Base-by-base conservation (phyloP, 2,113 vertebrate genomes). In the Cisticola juncidis region DNA sequence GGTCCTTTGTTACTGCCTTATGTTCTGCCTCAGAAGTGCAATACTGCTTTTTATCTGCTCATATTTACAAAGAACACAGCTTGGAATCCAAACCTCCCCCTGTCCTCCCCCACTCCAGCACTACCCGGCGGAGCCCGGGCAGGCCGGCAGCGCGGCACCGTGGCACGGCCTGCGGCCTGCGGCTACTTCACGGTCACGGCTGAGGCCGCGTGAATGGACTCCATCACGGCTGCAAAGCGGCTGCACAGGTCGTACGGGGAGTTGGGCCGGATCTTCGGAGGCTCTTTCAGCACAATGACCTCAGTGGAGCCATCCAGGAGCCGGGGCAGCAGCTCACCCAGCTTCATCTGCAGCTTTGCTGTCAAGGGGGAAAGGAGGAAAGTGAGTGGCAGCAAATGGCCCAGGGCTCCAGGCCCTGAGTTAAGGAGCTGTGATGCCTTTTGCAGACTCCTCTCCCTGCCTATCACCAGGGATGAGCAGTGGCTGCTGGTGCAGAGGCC, bases 161-260 rank as follows among this genome's bases (percentile, higher is more conserved):
- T 11, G 61, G 40, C 24, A 2, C 7, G 4, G 65, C 17, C 5
- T 29, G 18, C 9, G 3, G 4, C 2, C 23, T 1, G 12, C 0
- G 2, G 24, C 96, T 98, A 99, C 50, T 98, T 98, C 44, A 99
- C 99, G 0, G 92, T 91, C 69, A 99, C 99, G 0, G 99, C 18
- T 0, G 99, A 98, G n/a, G 98, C 98, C 35, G 96, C 98, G 33
- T 99, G 98, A 23, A 99, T 99, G 84, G 99, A 99, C 96, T 99
- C 98, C 99, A 99, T 99, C 74, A 99, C 98, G 1, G 99, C 99
- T 0, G 99, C 98, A 53, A 99, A 98, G 4, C 99, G 98, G 95
- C 98, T 99, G 96, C 99, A 99, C 53, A 99, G 98, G 95, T 99
- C 99, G 8, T 99, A 98, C 2, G 99, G 98, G 22, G 98, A 99